Evolutionary conservation across 2,888 invertebrate species (phyloP), one percentile per base, ranked within the genome.

Genomic region (Allophyes oxyacanthae): DNA sequence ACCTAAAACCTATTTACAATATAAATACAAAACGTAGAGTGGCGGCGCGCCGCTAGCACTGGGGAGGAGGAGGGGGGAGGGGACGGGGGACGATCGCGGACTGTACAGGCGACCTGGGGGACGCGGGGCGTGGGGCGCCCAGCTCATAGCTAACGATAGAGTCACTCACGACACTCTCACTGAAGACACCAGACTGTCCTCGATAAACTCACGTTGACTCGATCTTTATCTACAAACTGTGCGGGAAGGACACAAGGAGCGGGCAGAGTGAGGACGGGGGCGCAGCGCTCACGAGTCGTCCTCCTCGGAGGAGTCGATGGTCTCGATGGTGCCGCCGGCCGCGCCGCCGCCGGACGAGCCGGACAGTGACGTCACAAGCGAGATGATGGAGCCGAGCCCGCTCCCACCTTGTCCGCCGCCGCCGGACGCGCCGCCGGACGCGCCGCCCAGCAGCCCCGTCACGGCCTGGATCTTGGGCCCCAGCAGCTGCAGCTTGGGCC

Each of bases 401-500:
- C 92, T 90, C 63, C 95, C 93, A 73, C 94, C 90, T 74, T 95
- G 95, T 51, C 95, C 90, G 33, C 95, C 95, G 59, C 95, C 92
- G 59, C 95, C 94, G 61, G 95, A 20, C 1, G 94, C 84, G 46
- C 95, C 95, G 56, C 95, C 95, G 15, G 93, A 89, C 1, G 94
- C 79, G 15, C 95, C 95, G 44, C 96, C 95, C 59, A 94, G 83
- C 51, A 95, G 81, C 0, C 95, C 94, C 46, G 95, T 90, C 82
- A 89, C 87, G 68, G 95, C 85, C 85, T 95, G 94, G 70, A 96
- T 91, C 88, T 96, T 95, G 74, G 95, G 95, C 34, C 96, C 96
- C 41, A 97, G 94, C 13, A 96, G 90, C 72, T 96, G 96, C 48
- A 97, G 94, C 78, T 96, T 96, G 14, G 96, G 95, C 43, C 96